Conservation (phyloP, 2,797 vertebrate genomes). For the Sebastes cheni region DNA sequence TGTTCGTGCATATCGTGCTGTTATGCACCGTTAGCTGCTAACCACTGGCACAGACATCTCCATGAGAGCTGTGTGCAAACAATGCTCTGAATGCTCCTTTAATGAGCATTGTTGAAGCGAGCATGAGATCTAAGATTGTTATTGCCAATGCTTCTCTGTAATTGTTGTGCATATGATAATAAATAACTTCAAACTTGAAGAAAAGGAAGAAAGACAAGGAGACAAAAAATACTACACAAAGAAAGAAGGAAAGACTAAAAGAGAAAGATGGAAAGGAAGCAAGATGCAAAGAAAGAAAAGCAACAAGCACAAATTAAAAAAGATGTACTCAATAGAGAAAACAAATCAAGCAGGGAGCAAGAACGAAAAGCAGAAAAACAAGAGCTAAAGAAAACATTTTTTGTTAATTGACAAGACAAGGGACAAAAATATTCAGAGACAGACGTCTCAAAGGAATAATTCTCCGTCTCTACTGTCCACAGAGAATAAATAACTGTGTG, state of each 20-base stretch:
- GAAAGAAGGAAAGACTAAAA: background rate
- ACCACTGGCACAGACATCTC: no score
- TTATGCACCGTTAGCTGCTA: no score
- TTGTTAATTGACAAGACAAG: background rate
- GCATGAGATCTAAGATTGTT: background rate
- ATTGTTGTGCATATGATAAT: background rate
- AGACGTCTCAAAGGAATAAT: background rate
- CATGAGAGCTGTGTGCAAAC: no score
- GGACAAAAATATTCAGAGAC: background rate
- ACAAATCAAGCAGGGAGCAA: background rate
- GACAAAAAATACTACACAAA: background rate
- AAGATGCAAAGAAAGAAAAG: background rate
- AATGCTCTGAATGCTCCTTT: background rate
- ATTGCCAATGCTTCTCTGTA: background rate
- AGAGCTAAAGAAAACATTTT: background rate
- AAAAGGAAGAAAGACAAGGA: background rate
- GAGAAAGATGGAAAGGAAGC: background rate
- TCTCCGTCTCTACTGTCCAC: background rate
- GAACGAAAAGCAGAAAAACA: background rate
- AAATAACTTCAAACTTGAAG: no score
- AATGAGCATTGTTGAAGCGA: background rate
- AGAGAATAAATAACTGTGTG: background rate
- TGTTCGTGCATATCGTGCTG: no score
- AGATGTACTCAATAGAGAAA: background rate
- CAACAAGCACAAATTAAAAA: background rate